A percentile compares a stretch with the other conserved stretches of the same genome.
phyloP scores from a whole-genome alignment of 1,140 invertebrate genomes.

The Zaprionus taronus region DNA sequence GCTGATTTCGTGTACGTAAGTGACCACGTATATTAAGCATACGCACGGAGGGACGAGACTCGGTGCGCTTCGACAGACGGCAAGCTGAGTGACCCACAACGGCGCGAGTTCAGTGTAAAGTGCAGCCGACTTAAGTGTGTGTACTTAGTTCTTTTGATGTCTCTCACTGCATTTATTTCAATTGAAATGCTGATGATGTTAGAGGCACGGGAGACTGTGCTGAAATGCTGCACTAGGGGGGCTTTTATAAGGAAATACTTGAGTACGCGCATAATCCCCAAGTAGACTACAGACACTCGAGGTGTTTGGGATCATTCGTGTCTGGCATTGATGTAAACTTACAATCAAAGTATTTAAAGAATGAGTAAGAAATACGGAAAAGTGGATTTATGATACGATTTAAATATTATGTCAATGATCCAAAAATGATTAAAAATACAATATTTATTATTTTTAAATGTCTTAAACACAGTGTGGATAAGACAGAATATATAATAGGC shows the following conservation, averaged over 20 bases:
- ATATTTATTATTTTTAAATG: too few relatives aligned
- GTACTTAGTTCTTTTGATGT: conserved; percentile 52
- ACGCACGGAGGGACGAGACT: conserved; percentile 32
- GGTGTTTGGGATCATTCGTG: background rate
- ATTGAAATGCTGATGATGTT: conserved; percentile 51
- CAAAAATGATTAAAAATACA: too few relatives aligned
- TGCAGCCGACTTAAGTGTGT: conserved; percentile 44
- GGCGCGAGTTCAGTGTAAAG: conserved; percentile 38
- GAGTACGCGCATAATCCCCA: conserved; percentile 5
- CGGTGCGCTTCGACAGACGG: background rate
- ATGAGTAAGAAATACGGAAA: background rate
- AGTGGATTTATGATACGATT: background rate
- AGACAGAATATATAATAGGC: too few relatives aligned
- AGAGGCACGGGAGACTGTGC: conserved; percentile 23
- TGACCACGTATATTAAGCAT: conserved; percentile 37
- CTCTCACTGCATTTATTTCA: conserved; percentile 57
- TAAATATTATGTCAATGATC: background rate
- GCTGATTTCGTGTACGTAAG: conserved; percentile 36
- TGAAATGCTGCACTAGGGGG: conserved; percentile 15
- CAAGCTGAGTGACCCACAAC: conserved; percentile 19
- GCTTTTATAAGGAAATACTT: conserved; percentile 37
- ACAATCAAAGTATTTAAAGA: background rate
- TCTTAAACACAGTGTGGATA: too few relatives aligned
- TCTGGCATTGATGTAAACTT: background rate
- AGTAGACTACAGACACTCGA: background rate